A percentile compares a stretch with the other conserved stretches of the same genome.
Evolutionary conservation across 2,113 vertebrate species (phyloP).

Genomic region (Ictalurus furcatus): DNA sequence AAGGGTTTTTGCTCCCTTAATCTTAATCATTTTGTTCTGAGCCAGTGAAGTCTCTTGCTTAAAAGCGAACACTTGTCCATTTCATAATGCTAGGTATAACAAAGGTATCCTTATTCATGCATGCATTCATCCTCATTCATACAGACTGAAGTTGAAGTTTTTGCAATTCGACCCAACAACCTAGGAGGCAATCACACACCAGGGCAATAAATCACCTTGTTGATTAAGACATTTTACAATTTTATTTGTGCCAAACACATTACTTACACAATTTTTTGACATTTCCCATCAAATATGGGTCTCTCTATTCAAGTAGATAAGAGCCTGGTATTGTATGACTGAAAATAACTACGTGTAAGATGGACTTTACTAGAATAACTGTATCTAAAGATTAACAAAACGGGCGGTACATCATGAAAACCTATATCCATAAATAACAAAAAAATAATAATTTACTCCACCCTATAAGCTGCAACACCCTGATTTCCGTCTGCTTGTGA

Average conservation of each 20-base stretch:
- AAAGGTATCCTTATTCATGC: background rate
- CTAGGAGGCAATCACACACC: background rate
- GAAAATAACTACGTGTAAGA: background rate
- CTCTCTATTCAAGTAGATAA: background rate
- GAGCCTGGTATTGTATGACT: background rate
- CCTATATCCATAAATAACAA: background rate
- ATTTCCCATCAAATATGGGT: background rate
- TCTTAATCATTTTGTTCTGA: background rate
- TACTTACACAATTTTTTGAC: background rate
- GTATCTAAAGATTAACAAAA: background rate
- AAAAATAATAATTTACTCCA: background rate
- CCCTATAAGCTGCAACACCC: background rate
- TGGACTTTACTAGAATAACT: background rate
- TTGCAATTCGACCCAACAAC: background rate
- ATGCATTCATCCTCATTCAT: too few species aligned
- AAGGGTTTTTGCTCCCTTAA: background rate
- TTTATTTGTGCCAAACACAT: background rate
- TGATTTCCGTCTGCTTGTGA: background rate
- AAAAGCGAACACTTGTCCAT: background rate
- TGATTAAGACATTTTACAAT: background rate
- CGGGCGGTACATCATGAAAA: background rate
- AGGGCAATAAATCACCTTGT: background rate
- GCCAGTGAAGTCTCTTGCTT: background rate
- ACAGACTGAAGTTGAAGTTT: background rate
- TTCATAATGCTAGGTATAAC: slow-evolving; percentile 9